These are phyloP conservation scores for Euleptes europaea DNA, from an alignment of 2,113 vertebrate species.

Conservation along the genomic window DNA sequence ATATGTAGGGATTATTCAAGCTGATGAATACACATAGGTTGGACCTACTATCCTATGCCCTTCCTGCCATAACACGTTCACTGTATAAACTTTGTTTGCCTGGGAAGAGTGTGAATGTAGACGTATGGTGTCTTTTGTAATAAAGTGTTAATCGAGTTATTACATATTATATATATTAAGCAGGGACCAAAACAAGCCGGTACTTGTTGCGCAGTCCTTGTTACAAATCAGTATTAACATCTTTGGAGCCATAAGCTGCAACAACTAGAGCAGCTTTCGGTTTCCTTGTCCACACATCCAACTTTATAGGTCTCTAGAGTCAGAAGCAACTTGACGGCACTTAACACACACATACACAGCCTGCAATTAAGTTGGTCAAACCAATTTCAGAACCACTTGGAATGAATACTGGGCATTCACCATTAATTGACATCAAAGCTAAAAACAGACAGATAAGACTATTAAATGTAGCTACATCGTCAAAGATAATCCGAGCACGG, in stretches of 20 bases:
- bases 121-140: background rate
- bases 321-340: too few species aligned
- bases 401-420: background rate
- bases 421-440: background rate
- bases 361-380: too few species aligned
- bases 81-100: too few species aligned
- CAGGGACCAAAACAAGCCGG: background rate
- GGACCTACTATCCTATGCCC: too few species aligned
- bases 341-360: too few species aligned
- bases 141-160: background rate
- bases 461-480: slow-evolving; percentile 16
- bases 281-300: background rate
- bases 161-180: background rate
- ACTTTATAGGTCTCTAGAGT: background rate
- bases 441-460: slow-evolving; percentile 22
- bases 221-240: background rate
- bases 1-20: too few species aligned
- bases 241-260: background rate
- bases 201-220: background rate
- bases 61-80: too few species aligned
- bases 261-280: background rate
- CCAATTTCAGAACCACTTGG: background rate
- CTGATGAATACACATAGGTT: too few species aligned
- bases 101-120: background rate
- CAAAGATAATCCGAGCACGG: background rate